phyloP scores from a whole-genome alignment of 2,113 vertebrate species.

The Charina bottae region DNA sequence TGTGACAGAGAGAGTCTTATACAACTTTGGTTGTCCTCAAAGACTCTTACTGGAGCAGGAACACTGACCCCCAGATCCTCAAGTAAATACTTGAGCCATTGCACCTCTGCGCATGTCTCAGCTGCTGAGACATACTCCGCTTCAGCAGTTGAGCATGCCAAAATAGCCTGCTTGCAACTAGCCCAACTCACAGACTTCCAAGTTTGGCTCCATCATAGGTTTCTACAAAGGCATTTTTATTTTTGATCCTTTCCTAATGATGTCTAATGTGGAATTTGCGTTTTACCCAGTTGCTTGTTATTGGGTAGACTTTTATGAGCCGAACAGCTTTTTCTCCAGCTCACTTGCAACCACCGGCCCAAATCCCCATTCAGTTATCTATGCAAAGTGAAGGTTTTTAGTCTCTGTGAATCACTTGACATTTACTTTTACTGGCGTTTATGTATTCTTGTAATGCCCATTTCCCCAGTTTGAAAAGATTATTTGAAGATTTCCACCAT shows the following conservation, averaged over 20 bases:
- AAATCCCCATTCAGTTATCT: not conserved
- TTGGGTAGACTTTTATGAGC: not conserved
- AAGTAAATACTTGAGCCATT: too few relatives aligned
- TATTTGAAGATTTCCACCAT: not conserved
- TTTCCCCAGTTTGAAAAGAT: not conserved
- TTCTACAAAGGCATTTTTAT: not conserved
- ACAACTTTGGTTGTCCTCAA: too few relatives aligned
- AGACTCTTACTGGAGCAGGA: too few relatives aligned
- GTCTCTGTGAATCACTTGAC: not conserved
- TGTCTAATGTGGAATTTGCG: not conserved
- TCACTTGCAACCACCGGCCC: not conserved
- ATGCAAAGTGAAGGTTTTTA: not conserved
- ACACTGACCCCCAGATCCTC: too few relatives aligned
- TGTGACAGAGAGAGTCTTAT: too few relatives aligned
- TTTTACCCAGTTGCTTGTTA: not conserved
- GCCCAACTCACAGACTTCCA: not conserved
- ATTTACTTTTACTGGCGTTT: not conserved
- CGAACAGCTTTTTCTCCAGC: not conserved
- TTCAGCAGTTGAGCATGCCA: too few relatives aligned
- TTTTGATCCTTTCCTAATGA: not conserved
- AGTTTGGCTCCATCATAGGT: not conserved
- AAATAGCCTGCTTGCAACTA: too few relatives aligned
- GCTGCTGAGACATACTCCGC: too few relatives aligned
- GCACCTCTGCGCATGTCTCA: too few relatives aligned
- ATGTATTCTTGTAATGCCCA: not conserved